Conservation (phyloP, 2,888 invertebrate genomes). For the Philhelius pedissequus region DNA sequence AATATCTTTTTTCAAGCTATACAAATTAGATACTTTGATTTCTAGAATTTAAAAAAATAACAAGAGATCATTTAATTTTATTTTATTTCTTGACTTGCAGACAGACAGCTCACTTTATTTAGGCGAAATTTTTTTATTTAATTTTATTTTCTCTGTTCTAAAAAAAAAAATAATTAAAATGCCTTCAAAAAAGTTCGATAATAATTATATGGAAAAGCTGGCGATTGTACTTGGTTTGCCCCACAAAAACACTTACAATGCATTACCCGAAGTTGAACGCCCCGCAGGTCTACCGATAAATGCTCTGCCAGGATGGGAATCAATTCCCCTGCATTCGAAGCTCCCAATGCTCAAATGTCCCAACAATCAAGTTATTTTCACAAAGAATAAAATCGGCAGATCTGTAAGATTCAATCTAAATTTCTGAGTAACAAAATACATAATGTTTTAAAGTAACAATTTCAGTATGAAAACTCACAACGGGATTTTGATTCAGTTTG, state of each 20-base stretch:
- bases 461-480: constrained; percentile 72
- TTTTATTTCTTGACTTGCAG: not conserved
- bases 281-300: constrained; percentile 75
- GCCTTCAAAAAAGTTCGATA: not conserved
- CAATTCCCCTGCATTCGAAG: constrained; percentile 76
- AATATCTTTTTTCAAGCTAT: no score
- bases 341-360: constrained; percentile 78
- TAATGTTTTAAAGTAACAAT: not conserved
- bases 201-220: constrained; percentile 6
- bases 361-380: constrained; percentile 77
- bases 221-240: constrained; percentile 18
- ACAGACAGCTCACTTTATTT: not conserved
- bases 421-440: not conserved
- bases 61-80: no score
- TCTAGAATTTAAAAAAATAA: no score
- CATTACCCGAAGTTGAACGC: constrained; percentile 31
- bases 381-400: constrained; percentile 77
- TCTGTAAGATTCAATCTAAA: constrained; percentile 69
- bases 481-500: constrained; percentile 75
- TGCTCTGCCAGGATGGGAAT: constrained; percentile 77
- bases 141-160: no score
- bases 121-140: not conserved
- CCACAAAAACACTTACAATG: constrained; percentile 17
- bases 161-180: not conserved
- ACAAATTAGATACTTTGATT: no score